phyloP scores from a whole-genome alignment of 2,888 invertebrate species.

The Agonum fuliginosum region DNA sequence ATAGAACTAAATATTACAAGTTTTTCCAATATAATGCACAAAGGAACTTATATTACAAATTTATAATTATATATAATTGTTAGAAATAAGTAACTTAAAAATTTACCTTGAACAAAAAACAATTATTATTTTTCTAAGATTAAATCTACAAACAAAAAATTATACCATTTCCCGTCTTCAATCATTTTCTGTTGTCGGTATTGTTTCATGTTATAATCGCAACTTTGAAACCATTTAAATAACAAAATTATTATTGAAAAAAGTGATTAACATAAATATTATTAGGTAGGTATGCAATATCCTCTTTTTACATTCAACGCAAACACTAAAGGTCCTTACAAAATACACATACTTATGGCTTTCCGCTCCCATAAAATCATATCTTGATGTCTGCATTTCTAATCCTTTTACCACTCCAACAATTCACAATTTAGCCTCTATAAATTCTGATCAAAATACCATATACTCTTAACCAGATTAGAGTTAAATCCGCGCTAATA shows the following conservation, averaged over 20 bases:
- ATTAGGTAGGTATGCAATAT: no score
- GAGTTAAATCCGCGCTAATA: background rate
- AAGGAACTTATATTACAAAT: no score
- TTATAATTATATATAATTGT: no score
- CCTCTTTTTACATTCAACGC: no score
- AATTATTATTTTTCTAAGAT: background rate
- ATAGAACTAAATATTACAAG: no score
- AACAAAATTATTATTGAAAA: no score
- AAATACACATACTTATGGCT: no score
- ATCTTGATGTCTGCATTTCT: background rate
- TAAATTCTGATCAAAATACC: slow-evolving; percentile 13
- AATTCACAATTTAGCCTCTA: background rate
- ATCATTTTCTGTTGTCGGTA: slow-evolving; percentile 7
- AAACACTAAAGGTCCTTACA: background rate
- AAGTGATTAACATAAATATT: no score
- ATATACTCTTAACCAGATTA: slow-evolving; percentile 15
- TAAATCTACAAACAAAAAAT: background rate
- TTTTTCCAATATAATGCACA: no score
- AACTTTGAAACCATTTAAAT: no score
- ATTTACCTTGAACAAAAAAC: background rate
- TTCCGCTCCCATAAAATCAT: background rate
- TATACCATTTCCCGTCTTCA: slow-evolving; percentile 7
- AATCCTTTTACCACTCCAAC: background rate
- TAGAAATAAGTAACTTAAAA: no score
- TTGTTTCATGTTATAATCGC: background rate